Evolutionary conservation across 2,797 vertebrate genomes (phyloP), one percentile per base, ranked within the genome.

Genomic region (Sitta carolinensis): DNA sequence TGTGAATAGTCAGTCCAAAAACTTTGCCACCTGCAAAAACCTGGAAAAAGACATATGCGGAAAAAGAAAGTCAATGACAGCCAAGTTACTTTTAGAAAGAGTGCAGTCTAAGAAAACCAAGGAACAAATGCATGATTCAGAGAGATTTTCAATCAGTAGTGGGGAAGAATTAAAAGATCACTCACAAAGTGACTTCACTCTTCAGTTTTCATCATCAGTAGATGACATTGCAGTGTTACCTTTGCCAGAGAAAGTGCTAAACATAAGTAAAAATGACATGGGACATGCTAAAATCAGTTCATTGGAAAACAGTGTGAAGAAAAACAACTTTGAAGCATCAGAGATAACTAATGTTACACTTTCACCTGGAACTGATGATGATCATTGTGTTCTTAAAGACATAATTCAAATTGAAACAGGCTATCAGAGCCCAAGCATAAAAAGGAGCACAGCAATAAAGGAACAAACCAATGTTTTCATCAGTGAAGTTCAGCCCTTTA

Each of bases 211-310:
- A 13, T 77, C 96, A 45, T 74, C 92, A 1, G 88, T 70, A 89
- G 92, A 81, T n/a, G 97, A 95, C 70, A 94, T 69, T 63, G 48
- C 97, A 77, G 91, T 90, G 79, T 93, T 98, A 52, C 97, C 98
- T 70, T 96, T 98, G 52, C 98, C 98, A 68, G 98, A 98, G 54
- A 98, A 99, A 95, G 96, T 96, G 34, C 97, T 98, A 85, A 97
- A 96, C 15, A 93, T 97, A 19, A 69, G 79, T 91, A 97, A 98
- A 97, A 98, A 94, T 89, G 97, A 97, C 84, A 94, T 73, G 8
- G 97, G 83, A 72, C 97, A 97, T 84, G 97, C 96, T 85, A 96
- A 96, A 91, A 93, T 94, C 85, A 34, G 91, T 94, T 96, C 29
- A 4, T 51, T 89, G 78, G 97, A 91, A 97, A 97, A 36, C 82